These are phyloP conservation scores for Homalodisca vitripennis DNA, from an alignment of 1,140 invertebrate genomes.

Conservation along the genomic window DNA sequence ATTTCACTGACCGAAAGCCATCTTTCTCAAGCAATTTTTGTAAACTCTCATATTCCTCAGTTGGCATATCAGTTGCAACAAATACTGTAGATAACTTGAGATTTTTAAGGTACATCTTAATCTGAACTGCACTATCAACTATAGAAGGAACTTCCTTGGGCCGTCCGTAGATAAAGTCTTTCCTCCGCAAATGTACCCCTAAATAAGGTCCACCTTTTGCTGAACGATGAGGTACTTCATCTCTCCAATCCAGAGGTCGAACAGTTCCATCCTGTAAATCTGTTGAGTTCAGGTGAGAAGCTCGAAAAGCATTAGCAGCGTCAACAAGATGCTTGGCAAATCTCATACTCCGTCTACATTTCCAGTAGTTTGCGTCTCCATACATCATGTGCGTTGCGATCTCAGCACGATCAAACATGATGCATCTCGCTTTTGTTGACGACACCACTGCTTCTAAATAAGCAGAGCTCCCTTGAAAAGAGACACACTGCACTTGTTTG, in stretches of 20 bases:
- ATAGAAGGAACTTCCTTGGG: slow-evolving; percentile 69
- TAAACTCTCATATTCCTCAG: slow-evolving; percentile 55
- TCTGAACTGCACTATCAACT: slow-evolving; percentile 66
- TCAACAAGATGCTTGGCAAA: slow-evolving; percentile 70
- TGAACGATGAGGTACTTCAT: slow-evolving; percentile 55
- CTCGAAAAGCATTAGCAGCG: slow-evolving; percentile 71
- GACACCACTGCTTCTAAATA: slow-evolving; percentile 58
- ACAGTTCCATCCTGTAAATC: slow-evolving; percentile 61
- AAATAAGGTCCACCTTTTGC: slow-evolving; percentile 74
- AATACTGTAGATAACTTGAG: slow-evolving; percentile 66
- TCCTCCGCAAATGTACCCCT: slow-evolving; percentile 76
- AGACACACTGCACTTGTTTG: slow-evolving; percentile 69
- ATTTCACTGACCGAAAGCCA: slow-evolving; percentile 53
- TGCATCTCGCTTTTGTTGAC: slow-evolving; percentile 47
- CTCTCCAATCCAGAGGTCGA: slow-evolving; percentile 58
- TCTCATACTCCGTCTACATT: slow-evolving; percentile 85
- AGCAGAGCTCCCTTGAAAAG: slow-evolving; percentile 77
- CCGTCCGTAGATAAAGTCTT: slow-evolving; percentile 75
- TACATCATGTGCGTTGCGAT: slow-evolving; percentile 84
- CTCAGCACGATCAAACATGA: slow-evolving; percentile 81
- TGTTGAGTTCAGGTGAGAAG: slow-evolving; percentile 64
- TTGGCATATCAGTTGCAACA: slow-evolving; percentile 77
- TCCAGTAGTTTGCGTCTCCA: slow-evolving; percentile 82
- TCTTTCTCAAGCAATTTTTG: slow-evolving; percentile 46
- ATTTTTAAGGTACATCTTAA: slow-evolving; percentile 59